Base-by-base conservation (phyloP, 1,140 invertebrate species). In the Oncopodura yosiiana region DNA sequence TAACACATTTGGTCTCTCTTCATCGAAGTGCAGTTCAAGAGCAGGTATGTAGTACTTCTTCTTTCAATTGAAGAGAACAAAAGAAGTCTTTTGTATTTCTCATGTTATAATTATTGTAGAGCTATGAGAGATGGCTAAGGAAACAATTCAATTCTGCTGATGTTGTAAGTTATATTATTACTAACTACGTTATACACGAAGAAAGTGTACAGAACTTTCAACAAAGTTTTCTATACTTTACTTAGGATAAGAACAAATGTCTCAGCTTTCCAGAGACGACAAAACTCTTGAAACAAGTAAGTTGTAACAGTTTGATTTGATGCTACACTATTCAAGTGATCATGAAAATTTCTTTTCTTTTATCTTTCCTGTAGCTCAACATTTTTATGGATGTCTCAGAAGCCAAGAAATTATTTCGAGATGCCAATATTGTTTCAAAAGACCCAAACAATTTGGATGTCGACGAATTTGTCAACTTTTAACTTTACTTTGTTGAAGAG, bases 391-490 rank as follows among this genome's bases (percentile, higher is more conserved):
- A 69, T 27, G 66, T 68, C 49, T 62, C 55, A 11, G 50, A 69
- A 38, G 71, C 69, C 3, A 67, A 61, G 49, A 64, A 66, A 42
- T 37, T 75, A 5, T 75, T 68, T 26, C 60, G 76, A 74, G 67
- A 69, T 60, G 75, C 76, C 3, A 76, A 78, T 59, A 74, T 69
- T 6, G 68, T 69, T 26, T 72, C 70, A 61, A 59, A 66, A 18
- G 67, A 66, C 8, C 21, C 39, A 29, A 67, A 77, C 50, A 71
- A 71, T 3, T 63, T 79, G 38, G 75, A 78, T 63, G 69, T 68
- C 18, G 69, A 76, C 4, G 77, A 79, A 65, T 79, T 79, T 67
- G 70, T 78, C 19, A 56, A n/a, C 65, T 3, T 78, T 79, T 62
- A 78, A 77, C 61, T 69, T 74, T 39, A 62, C 68, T 4, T 64